Conservation (phyloP, 2,113 vertebrate genomes). For the Tympanuchus pallidicinctus region DNA sequence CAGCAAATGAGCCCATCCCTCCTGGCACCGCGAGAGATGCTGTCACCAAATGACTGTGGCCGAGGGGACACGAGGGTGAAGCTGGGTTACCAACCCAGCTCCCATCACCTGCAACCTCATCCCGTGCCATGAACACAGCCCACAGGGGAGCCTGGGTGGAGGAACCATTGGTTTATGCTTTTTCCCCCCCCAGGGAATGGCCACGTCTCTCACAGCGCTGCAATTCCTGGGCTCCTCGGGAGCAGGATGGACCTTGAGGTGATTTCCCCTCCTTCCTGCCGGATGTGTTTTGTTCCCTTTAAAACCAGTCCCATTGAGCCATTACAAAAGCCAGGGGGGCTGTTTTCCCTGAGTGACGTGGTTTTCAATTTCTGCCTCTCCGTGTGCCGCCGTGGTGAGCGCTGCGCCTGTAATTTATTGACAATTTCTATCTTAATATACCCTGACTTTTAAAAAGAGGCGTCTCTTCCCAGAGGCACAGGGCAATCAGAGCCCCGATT, state of each 20-base stretch:
- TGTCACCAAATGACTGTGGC: fast-evolving
- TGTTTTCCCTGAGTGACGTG: neutral
- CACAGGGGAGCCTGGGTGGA: neutral
- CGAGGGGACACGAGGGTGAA: neutral
- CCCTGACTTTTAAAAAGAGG: constrained; percentile 35
- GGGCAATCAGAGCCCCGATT: neutral
- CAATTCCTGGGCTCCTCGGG: fast-evolving
- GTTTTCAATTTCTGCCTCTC: neutral
- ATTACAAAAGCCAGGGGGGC: neutral
- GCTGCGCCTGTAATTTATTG: constrained; percentile 7
- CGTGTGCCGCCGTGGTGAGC: neutral
- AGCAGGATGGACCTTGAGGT: neutral
- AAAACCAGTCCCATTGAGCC: neutral
- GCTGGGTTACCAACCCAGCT: neutral
- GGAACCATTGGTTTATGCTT: neutral
- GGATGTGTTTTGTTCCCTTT: neutral
- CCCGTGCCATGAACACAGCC: fast-evolving
- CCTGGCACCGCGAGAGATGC: fast-evolving
- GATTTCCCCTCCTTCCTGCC: neutral
- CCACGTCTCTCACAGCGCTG: neutral
- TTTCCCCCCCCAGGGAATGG: neutral
- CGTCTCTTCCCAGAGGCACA: neutral
- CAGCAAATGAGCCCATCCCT: neutral
- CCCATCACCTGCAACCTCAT: no score
- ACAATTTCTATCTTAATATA: constrained; percentile 26